These are phyloP conservation scores for Salvelinus alpinus DNA, from an alignment of 2,113 vertebrate species.

Conservation along the genomic window DNA sequence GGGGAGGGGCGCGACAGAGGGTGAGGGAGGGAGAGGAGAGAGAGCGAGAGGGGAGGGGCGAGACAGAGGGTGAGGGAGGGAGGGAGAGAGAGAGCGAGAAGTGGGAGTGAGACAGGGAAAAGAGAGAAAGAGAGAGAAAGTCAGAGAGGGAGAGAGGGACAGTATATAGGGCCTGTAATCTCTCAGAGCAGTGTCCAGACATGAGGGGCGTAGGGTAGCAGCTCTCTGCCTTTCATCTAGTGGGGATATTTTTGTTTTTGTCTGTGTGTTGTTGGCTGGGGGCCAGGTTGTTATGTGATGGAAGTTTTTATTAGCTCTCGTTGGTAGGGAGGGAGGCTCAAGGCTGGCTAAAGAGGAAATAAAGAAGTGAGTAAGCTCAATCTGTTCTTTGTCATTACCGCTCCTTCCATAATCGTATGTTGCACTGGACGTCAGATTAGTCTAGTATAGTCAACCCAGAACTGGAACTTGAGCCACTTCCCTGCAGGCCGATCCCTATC, in stretches of 20 bases:
- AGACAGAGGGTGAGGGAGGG: background rate
- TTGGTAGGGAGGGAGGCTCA: constrained; percentile 27
- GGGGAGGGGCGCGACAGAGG: background rate
- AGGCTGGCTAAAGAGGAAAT: constrained; percentile 47
- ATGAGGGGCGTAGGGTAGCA: constrained; percentile 52
- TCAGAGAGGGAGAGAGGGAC: background rate
- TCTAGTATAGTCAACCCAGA: background rate
- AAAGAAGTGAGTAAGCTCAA: constrained; percentile 48
- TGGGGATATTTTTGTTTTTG: background rate
- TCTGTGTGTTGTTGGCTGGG: constrained; percentile 27
- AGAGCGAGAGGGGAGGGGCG: background rate
- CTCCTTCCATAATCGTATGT: constrained; percentile 31
- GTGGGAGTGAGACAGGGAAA: background rate
- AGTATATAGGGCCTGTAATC: constrained; percentile 26
- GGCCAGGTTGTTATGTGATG: constrained; percentile 40
- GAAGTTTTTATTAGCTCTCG: constrained; percentile 59
- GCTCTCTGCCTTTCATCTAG: constrained; percentile 17
- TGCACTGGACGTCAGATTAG: constrained; percentile 27
- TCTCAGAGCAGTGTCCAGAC: constrained; percentile 38
- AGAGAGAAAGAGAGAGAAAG: constrained; percentile 12
- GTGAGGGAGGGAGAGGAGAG: background rate
- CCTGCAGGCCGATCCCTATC: constrained; percentile 9
- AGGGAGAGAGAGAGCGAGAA: background rate
- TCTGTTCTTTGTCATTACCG: constrained; percentile 16
- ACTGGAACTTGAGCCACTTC: constrained; percentile 27